A percentile compares a stretch with the other conserved stretches of the same genome.
phyloP scores from a whole-genome alignment of 2,888 invertebrate species.

The Apantesis nais region DNA sequence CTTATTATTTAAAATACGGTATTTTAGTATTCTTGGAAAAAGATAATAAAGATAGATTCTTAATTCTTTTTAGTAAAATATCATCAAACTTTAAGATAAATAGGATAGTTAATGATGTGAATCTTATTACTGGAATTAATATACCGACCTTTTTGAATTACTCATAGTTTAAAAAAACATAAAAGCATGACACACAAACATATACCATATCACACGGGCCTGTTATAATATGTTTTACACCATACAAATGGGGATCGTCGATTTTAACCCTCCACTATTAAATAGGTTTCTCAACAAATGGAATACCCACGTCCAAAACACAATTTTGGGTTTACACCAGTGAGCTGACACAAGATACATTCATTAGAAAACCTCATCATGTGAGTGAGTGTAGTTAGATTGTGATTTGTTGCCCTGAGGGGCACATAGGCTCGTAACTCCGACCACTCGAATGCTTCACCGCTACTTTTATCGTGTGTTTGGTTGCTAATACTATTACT shows the following conservation, averaged over 20 bases:
- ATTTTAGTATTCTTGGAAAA: too few relatives aligned
- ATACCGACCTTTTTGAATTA: neutral
- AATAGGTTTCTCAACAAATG: conserved; percentile 17
- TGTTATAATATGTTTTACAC: neutral
- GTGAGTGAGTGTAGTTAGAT: conserved; percentile 51
- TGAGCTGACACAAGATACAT: conserved; percentile 45
- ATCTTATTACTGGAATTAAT: too few relatives aligned
- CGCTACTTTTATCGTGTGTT: conserved; percentile 36
- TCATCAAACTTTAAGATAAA: too few relatives aligned
- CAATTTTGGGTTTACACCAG: conserved; percentile 34
- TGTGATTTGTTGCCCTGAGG: conserved; percentile 56
- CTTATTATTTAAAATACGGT: too few relatives aligned
- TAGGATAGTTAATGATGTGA: too few relatives aligned
- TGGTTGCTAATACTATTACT: conserved; percentile 18
- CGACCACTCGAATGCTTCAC: conserved; percentile 39
- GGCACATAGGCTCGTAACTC: conserved; percentile 48
- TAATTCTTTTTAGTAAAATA: too few relatives aligned
- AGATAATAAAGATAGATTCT: too few relatives aligned
- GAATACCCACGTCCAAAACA: conserved; percentile 33
- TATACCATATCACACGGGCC: too few relatives aligned
- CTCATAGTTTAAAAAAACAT: neutral
- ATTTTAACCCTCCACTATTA: neutral
- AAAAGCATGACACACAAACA: neutral
- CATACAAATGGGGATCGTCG: neutral
- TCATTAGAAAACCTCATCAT: conserved; percentile 59